These are phyloP conservation scores for Nothobranchius furzeri DNA, from an alignment of 2,113 vertebrate genomes.

Conservation along the genomic window DNA sequence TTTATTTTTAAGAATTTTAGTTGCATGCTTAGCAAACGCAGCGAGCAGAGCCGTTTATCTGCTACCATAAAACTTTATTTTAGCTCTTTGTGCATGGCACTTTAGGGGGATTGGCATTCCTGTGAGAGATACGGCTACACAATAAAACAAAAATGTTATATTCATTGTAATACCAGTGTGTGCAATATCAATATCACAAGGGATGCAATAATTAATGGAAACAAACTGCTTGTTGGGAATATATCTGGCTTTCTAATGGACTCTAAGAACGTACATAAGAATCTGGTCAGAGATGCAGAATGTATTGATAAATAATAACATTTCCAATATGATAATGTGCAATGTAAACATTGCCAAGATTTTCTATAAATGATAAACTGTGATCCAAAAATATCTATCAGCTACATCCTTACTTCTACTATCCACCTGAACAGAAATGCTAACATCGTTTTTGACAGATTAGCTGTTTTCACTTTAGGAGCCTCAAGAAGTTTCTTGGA, in stretches of 20 bases:
- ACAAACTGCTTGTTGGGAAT: background rate
- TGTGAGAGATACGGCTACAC: background rate
- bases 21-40: background rate
- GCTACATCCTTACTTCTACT: too few relatives aligned
- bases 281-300: too few relatives aligned
- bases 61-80: background rate
- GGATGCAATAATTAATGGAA: too few relatives aligned
- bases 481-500: too few relatives aligned
- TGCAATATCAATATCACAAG: background rate
- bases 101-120: background rate
- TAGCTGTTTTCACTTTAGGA: too few relatives aligned
- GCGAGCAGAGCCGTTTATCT: background rate
- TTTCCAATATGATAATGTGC: too few relatives aligned
- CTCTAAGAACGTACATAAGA: background rate
- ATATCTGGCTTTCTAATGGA: background rate
- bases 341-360: too few relatives aligned
- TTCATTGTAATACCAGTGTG: background rate
- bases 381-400: too few relatives aligned
- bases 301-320: too few relatives aligned
- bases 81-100: background rate
- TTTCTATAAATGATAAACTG: too few relatives aligned
- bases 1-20: constrained; percentile 9
- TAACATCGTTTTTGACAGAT: too few relatives aligned
- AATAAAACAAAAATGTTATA: background rate
- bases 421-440: too few relatives aligned